phyloP scores from a whole-genome alignment of 2,797 vertebrate genomes.

The Coregonus ussuriensis region DNA sequence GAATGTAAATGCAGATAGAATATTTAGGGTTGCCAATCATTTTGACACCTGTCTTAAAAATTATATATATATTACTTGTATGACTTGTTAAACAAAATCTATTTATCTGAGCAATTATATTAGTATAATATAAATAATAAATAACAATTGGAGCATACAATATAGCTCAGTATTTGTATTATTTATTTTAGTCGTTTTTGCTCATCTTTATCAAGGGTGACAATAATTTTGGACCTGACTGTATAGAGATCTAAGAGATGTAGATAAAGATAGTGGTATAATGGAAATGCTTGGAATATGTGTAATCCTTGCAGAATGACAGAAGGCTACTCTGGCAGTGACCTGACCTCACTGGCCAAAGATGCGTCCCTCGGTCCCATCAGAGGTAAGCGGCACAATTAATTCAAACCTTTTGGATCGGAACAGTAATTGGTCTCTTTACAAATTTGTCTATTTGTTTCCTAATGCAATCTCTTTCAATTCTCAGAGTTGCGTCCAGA shows the following conservation, averaged over 20 bases:
- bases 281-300: not conserved
- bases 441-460: not conserved
- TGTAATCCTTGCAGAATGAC: constrained; percentile 75
- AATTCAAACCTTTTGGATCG: not conserved
- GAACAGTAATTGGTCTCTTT: not conserved
- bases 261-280: not conserved
- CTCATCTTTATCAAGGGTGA: no score
- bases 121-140: no score
- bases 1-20: no score
- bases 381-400: constrained; percentile 73
- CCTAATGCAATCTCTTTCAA: not conserved
- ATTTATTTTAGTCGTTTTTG: not conserved
- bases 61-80: no score
- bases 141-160: not conserved
- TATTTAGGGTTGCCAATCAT: no score
- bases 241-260: no score
- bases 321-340: constrained; percentile 89
- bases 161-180: not conserved
- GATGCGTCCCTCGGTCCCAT: constrained; percentile 90
- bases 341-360: constrained; percentile 89
- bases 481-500: constrained; percentile 84
- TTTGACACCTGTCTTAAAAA: no score
- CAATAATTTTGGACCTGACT: no score
- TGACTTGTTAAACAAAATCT: no score
- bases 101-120: no score